These are phyloP conservation scores for Vanacampus margaritifer DNA, from an alignment of 2,113 vertebrate species.

Conservation along the genomic window DNA sequence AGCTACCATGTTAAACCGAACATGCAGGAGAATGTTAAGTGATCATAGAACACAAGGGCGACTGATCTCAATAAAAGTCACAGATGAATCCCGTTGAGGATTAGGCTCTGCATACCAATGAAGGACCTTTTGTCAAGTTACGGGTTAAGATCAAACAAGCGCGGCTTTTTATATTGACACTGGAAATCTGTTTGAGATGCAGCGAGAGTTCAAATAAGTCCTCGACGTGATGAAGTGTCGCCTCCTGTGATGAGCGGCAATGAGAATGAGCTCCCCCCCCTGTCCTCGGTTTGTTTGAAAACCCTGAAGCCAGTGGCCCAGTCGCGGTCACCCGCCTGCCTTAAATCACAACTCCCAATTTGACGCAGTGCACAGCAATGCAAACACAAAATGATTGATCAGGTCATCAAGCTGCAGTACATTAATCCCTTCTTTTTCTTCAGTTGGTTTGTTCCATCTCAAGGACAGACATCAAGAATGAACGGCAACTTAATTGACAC, in stretches of 20 bases:
- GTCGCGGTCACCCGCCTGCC: not conserved
- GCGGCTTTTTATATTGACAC: not conserved
- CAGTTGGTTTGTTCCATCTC: conserved; percentile 9
- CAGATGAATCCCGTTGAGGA: not conserved
- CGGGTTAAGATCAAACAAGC: not conserved
- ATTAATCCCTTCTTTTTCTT: not conserved
- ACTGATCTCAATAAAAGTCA: not conserved
- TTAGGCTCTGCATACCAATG: not conserved
- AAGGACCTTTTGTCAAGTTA: not conserved
- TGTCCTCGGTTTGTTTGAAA: not conserved
- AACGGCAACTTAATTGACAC: conserved; percentile 24
- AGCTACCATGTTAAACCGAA: not conserved
- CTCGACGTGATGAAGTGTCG: not conserved
- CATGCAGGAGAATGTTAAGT: not conserved
- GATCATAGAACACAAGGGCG: not conserved
- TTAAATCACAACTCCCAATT: not conserved
- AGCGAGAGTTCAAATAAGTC: not conserved
- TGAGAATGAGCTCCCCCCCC: not conserved
- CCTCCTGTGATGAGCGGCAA: not conserved
- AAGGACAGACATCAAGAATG: conserved; percentile 29
- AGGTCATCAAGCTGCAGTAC: not conserved
- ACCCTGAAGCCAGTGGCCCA: not conserved
- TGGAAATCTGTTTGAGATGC: not conserved
- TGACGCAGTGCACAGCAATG: not conserved
- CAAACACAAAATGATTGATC: not conserved